Evolutionary conservation across 2,113 vertebrate species (phyloP).

Genomic region (Thalassoma bifasciatum): DNA sequence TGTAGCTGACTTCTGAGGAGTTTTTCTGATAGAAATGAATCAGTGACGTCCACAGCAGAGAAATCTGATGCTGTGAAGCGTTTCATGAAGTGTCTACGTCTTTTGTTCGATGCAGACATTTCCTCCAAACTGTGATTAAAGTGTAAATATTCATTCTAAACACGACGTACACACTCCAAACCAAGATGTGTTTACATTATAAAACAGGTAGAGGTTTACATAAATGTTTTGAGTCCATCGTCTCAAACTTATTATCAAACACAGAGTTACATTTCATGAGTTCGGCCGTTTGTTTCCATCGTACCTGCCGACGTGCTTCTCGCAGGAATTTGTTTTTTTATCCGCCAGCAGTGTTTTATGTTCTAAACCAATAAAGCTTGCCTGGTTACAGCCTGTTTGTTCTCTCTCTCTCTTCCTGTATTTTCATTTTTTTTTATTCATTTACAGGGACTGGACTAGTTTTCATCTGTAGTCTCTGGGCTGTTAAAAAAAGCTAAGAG

Average conservation of each 20-base stretch:
- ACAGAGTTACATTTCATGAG: neutral
- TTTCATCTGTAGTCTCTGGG: no score
- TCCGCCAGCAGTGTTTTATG: constrained; percentile 55
- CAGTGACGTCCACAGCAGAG: constrained; percentile 13
- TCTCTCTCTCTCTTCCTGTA: no score
- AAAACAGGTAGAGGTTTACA: constrained; percentile 22
- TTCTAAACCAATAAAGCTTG: constrained; percentile 71
- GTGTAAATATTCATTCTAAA: constrained; percentile 63
- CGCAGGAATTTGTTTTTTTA: constrained; percentile 37
- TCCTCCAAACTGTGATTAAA: constrained; percentile 53
- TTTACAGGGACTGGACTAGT: no score
- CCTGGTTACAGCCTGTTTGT: constrained; percentile 44
- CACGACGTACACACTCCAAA: no score
- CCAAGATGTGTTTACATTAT: constrained; percentile 48
- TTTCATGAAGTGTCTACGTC: no score
- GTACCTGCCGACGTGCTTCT: no score
- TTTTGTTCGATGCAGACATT: constrained; percentile 28
- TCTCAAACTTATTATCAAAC: neutral
- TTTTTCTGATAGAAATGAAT: neutral
- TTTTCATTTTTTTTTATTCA: no score
- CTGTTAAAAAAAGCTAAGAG: no score
- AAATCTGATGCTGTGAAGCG: constrained; percentile 7
- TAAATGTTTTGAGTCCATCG: constrained; percentile 6
- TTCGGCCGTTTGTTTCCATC: no score
- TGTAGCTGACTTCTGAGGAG: constrained; percentile 56